Evolutionary conservation across 1,140 invertebrate genomes (phyloP).

Genomic region (Nebria ingens): DNA sequence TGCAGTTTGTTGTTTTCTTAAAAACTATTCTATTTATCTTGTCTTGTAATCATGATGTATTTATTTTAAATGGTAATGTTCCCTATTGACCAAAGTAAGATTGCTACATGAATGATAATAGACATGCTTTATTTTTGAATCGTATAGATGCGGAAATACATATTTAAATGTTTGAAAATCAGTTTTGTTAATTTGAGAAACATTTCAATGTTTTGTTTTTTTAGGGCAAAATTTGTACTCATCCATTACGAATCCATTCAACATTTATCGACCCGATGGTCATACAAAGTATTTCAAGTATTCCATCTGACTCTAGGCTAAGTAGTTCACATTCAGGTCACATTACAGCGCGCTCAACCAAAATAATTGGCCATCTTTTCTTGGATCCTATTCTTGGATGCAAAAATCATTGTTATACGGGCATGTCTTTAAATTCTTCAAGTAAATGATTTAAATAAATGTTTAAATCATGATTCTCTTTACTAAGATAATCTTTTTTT

Average conservation of each 20-base stretch:
- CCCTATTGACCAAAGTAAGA: no score
- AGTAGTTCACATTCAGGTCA: conserved; percentile 30
- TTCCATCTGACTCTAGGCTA: conserved; percentile 40
- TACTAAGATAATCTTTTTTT: conserved; percentile 19
- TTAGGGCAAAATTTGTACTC: conserved; percentile 66
- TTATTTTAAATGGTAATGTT: no score
- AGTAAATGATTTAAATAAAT: conserved; percentile 35
- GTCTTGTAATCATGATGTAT: no score
- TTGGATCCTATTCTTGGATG: conserved; percentile 61
- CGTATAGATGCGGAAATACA: no score
- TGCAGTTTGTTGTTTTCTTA: no score
- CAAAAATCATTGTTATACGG: conserved; percentile 64
- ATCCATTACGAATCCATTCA: conserved; percentile 61
- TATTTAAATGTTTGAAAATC: neutral
- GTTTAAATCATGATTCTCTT: conserved; percentile 11
- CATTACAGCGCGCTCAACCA: conserved; percentile 40
- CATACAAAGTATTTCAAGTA: conserved; percentile 38
- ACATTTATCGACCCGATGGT: conserved; percentile 63
- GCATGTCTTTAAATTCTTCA: conserved; percentile 45
- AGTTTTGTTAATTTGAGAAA: neutral
- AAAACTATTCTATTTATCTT: no score
- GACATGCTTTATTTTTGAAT: no score
- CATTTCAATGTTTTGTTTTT: conserved; percentile 24
- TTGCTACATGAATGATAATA: no score
- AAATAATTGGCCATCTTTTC: conserved; percentile 30